These are phyloP conservation scores for Agriopis marginaria DNA, from an alignment of 2,888 invertebrate species.

Conservation along the genomic window DNA sequence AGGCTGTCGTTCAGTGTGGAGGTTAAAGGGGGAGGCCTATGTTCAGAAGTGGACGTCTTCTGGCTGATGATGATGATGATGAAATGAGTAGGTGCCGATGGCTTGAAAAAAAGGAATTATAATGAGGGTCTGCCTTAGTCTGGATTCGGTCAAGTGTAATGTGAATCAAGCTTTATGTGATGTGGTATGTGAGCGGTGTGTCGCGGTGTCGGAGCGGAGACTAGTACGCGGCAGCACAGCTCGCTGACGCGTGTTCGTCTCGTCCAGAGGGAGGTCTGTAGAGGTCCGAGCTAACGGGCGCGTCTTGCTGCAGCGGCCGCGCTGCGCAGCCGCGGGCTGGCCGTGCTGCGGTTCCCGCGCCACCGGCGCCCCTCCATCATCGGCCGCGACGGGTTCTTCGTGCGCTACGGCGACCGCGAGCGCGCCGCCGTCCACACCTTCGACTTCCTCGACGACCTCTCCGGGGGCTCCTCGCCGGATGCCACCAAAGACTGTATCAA, in stretches of 20 bases:
- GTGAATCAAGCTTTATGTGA: too few relatives aligned
- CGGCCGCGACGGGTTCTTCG: conserved; percentile 92
- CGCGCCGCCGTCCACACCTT: conserved; percentile 92
- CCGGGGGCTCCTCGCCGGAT: conserved; percentile 75
- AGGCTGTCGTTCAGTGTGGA: too few relatives aligned
- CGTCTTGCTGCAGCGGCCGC: conserved; percentile 86
- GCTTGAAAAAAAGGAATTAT: background rate
- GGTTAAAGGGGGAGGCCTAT: too few relatives aligned
- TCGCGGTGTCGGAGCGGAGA: conserved; percentile 46
- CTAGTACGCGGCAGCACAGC: conserved; percentile 49
- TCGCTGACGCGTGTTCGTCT: conserved; percentile 67
- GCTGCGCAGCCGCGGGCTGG: conserved; percentile 85
- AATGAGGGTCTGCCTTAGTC: background rate
- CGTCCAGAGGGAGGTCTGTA: conserved; percentile 72
- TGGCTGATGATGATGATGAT: too few relatives aligned
- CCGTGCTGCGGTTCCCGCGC: conserved; percentile 82
- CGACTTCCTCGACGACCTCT: conserved; percentile 91
- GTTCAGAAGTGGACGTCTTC: too few relatives aligned
- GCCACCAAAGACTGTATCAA: conserved; percentile 77
- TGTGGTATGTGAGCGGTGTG: conserved; percentile 36
- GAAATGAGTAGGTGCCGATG: too few relatives aligned
- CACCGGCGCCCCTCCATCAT: conserved; percentile 90
- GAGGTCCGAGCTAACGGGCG: conserved; percentile 55
- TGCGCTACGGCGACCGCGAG: conserved; percentile 92
- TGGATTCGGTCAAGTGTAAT: background rate